phyloP scores from a whole-genome alignment of 2,888 invertebrate genomes.

The Drosophila percnosoma region DNA sequence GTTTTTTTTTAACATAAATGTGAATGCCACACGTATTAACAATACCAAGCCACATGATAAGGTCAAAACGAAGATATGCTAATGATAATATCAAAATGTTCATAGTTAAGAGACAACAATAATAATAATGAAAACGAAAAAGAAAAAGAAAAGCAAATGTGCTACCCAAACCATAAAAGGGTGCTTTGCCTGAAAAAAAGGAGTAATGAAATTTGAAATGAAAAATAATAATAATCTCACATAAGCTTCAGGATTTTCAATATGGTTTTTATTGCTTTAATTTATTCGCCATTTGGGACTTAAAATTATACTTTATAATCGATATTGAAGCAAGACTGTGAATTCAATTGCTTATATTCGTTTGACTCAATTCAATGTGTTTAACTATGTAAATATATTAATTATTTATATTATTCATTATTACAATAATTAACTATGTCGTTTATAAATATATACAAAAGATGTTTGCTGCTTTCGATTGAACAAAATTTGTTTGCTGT shows the following conservation, averaged over 20 bases:
- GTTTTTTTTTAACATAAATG: slow-evolving; percentile 58
- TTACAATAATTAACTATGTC: slow-evolving; percentile 55
- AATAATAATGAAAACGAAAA: slow-evolving; percentile 39
- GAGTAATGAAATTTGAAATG: not conserved
- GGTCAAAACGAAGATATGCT: slow-evolving; percentile 47
- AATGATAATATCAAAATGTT: slow-evolving; percentile 74
- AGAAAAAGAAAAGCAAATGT: slow-evolving; percentile 32
- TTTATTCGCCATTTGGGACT: slow-evolving; percentile 1
- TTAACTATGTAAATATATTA: slow-evolving; percentile 43
- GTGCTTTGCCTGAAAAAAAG: not conserved
- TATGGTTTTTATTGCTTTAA: slow-evolving; percentile 13
- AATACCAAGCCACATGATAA: slow-evolving; percentile 14
- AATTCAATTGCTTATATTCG: slow-evolving; percentile 64
- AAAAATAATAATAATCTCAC: not conserved
- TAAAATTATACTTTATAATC: slow-evolving; percentile 15
- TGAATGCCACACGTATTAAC: slow-evolving; percentile 43
- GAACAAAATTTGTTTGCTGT: slow-evolving; percentile 24
- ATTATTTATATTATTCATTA: slow-evolving; percentile 67
- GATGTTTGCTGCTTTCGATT: slow-evolving; percentile 17
- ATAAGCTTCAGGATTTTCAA: not conserved
- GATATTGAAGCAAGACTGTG: slow-evolving; percentile 58
- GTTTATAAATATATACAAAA: slow-evolving; percentile 45
- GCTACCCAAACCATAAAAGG: slow-evolving; percentile 8
- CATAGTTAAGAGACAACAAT: slow-evolving; percentile 73
- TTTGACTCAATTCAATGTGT: slow-evolving; percentile 45